Evolutionary conservation across 2,797 vertebrate genomes (phyloP).

Genomic region (Odontamblyopus rebecca): DNA sequence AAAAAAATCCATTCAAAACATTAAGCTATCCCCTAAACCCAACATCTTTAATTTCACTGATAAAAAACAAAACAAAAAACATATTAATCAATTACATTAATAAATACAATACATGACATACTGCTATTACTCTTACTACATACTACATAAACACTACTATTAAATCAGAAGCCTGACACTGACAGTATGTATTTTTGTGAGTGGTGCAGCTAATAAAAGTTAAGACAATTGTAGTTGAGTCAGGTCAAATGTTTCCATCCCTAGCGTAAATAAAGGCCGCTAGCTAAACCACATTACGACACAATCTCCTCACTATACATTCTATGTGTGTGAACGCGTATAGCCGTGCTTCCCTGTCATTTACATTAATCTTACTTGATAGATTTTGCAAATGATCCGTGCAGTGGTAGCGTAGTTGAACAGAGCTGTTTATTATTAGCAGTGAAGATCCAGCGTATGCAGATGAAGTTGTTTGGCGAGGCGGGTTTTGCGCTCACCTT

Average conservation of each 20-base stretch:
- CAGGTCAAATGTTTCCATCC: neutral
- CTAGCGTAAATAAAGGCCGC: neutral
- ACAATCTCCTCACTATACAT: neutral
- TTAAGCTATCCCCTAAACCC: too few species aligned
- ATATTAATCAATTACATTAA: too few species aligned
- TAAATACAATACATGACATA: too few species aligned
- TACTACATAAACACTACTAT: too few species aligned
- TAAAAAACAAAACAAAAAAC: too few species aligned
- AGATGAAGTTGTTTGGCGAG: constrained; percentile 47
- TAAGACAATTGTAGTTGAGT: neutral
- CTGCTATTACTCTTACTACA: too few species aligned
- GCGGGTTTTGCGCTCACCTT: constrained; percentile 80
- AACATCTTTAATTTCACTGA: too few species aligned
- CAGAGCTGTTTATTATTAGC: constrained; percentile 65
- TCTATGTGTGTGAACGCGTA: neutral
- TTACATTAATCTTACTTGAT: constrained; percentile 4
- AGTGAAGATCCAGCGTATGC: constrained; percentile 43
- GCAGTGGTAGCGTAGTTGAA: constrained; percentile 18
- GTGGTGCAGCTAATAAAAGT: neutral
- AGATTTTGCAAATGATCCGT: constrained; percentile 30
- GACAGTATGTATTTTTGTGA: too few species aligned
- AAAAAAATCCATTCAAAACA: too few species aligned
- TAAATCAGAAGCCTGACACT: too few species aligned
- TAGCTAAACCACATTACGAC: neutral
- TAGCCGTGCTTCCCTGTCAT: neutral